Conservation (phyloP, 2,888 invertebrate genomes). For the Meliscaeva auricollis region DNA sequence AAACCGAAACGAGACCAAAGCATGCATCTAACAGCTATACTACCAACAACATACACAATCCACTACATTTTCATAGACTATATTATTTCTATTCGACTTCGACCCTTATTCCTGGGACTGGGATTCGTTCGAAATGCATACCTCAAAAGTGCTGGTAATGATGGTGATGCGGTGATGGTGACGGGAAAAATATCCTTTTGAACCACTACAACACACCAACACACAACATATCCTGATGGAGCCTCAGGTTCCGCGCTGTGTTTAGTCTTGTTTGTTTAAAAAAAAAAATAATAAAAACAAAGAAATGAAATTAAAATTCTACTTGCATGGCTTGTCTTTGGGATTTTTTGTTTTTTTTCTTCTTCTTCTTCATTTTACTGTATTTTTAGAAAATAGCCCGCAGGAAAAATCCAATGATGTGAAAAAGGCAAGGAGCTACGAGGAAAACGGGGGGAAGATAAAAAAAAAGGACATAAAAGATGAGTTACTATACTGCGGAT, state of each 20-base stretch:
- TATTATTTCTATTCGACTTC: slow-evolving; percentile 54
- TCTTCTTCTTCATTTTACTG: neutral
- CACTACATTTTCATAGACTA: neutral
- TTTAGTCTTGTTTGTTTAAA: slow-evolving; percentile 38
- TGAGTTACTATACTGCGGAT: slow-evolving; percentile 65
- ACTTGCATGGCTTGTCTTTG: slow-evolving; percentile 48
- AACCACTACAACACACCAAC: slow-evolving; percentile 31
- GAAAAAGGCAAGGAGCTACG: neutral
- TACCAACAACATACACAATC: slow-evolving; percentile 12
- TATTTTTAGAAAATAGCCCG: slow-evolving; percentile 39
- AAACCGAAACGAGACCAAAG: slow-evolving; percentile 49
- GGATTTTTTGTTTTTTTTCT: slow-evolving; percentile 33
- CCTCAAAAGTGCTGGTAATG: slow-evolving; percentile 25
- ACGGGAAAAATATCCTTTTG: slow-evolving; percentile 40
- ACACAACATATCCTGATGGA: slow-evolving; percentile 33
- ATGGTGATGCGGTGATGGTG: neutral
- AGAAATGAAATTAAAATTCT: slow-evolving; percentile 54
- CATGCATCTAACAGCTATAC: slow-evolving; percentile 21
- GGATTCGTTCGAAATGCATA: slow-evolving; percentile 31
- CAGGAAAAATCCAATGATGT: slow-evolving; percentile 24
- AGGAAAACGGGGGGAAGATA: neutral
- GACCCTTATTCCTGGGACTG: slow-evolving; percentile 19
- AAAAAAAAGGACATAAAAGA: slow-evolving; percentile 36
- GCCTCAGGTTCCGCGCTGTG: slow-evolving; percentile 4
- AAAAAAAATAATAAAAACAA: slow-evolving; percentile 10